A percentile compares a stretch with the other conserved stretches of the same genome.
These are phyloP conservation scores for Centroberyx gerrardi DNA, from an alignment of 2,797 vertebrate species.

Conservation along the genomic window DNA sequence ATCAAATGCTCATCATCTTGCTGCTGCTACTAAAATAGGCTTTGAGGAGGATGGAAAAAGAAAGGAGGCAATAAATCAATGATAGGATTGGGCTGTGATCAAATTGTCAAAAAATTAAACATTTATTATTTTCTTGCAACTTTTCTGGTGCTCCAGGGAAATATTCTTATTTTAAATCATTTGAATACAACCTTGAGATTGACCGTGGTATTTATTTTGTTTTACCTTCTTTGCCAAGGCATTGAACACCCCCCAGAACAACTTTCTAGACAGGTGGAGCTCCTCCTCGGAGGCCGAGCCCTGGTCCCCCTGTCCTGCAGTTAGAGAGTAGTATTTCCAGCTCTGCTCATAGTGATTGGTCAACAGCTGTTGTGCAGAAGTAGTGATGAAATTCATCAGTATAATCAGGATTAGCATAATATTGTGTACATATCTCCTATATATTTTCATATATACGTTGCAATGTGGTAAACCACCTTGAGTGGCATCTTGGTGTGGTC, in stretches of 20 bases:
- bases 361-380: slow-evolving; percentile 85
- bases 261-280: slow-evolving; percentile 91
- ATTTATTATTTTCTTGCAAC: not conserved
- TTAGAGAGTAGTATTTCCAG: slow-evolving; percentile 93
- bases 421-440: not conserved
- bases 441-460: not conserved
- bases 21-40: slow-evolving; percentile 23
- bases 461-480: slow-evolving; percentile 83
- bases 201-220: not conserved
- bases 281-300: slow-evolving; percentile 91
- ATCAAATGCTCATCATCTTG: slow-evolving; percentile 25
- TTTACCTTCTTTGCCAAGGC: slow-evolving; percentile 92
- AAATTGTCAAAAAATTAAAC: not conserved
- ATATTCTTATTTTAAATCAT: not conserved
- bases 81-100: not conserved
- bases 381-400: not conserved
- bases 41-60: slow-evolving; percentile 9
- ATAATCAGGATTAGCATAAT: not conserved
- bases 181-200: not conserved
- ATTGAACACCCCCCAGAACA: slow-evolving; percentile 96
- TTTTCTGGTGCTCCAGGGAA: slow-evolving; percentile 6
- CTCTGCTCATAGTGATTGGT: slow-evolving; percentile 94
- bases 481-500: slow-evolving; percentile 93
- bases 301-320: slow-evolving; percentile 86
- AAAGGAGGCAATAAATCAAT: not conserved